Evolutionary conservation across 2,888 invertebrate species (phyloP).

Genomic region (Glaucopsyche alexis): DNA sequence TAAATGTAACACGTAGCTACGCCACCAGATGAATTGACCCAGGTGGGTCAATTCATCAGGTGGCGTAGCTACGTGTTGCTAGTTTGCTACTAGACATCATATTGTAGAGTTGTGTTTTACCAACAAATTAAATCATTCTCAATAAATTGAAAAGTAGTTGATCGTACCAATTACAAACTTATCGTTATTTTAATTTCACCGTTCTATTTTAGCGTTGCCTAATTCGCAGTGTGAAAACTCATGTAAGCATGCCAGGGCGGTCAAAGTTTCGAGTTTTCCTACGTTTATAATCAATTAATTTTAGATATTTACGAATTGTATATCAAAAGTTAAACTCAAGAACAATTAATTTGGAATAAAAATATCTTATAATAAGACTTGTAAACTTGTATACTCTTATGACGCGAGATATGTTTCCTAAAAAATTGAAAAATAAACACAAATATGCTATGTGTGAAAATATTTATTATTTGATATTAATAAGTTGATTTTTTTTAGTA

Average conservation of each 20-base stretch:
- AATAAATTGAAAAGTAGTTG: no score
- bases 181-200: no score
- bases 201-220: background rate
- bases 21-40: no score
- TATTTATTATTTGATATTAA: background rate
- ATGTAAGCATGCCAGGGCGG: constrained; percentile 29
- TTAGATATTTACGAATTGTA: background rate
- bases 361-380: background rate
- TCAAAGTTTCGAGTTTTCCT: constrained; percentile 35
- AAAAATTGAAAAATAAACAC: background rate
- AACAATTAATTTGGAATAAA: background rate
- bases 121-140: no score
- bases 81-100: no score
- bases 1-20: no score
- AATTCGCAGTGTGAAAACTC: background rate
- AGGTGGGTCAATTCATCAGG: no score
- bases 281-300: constrained; percentile 28
- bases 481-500: no score
- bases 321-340: background rate
- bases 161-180: no score
- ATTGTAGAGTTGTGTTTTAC: no score
- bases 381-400: background rate
- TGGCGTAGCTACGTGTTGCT: no score
- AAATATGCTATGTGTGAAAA: background rate
- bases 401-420: no score